Conservation (phyloP, 2,113 vertebrate species). For the Phycodurus eques region DNA sequence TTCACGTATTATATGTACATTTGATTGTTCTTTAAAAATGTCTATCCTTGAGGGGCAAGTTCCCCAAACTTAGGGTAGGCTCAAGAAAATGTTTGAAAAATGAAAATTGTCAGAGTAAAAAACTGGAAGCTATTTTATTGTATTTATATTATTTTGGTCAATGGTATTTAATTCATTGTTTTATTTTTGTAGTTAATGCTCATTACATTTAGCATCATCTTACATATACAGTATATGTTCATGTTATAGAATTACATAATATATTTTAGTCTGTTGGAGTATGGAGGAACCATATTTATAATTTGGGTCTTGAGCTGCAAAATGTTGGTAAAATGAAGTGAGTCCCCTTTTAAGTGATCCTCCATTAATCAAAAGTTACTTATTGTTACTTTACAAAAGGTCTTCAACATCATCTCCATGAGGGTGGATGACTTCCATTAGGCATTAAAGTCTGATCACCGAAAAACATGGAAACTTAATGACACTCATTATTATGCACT, state of each 20-base stretch:
- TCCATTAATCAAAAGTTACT: conserved; percentile 11
- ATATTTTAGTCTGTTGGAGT: no score
- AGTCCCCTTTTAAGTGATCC: background rate
- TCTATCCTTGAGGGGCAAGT: background rate
- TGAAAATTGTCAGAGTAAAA: background rate
- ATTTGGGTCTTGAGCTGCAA: background rate
- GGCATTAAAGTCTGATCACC: conserved; percentile 59
- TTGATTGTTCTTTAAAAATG: background rate
- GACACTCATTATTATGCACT: conserved; percentile 66
- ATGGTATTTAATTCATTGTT: background rate
- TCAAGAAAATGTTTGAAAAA: background rate
- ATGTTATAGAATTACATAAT: background rate
- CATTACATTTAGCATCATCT: background rate
- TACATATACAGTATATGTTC: background rate
- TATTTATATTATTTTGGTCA: background rate
- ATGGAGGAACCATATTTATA: background rate
- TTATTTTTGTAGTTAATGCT: no score
- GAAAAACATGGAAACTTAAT: conserved; percentile 57
- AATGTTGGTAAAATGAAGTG: background rate
- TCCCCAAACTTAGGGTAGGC: background rate
- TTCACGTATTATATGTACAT: background rate
- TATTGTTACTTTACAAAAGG: conserved; percentile 18
- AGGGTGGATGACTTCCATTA: conserved; percentile 39
- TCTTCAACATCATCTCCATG: conserved; percentile 44
- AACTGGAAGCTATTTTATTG: background rate